Conservation (phyloP, 2,888 invertebrate genomes). For the Flabesymbios commensalis region DNA sequence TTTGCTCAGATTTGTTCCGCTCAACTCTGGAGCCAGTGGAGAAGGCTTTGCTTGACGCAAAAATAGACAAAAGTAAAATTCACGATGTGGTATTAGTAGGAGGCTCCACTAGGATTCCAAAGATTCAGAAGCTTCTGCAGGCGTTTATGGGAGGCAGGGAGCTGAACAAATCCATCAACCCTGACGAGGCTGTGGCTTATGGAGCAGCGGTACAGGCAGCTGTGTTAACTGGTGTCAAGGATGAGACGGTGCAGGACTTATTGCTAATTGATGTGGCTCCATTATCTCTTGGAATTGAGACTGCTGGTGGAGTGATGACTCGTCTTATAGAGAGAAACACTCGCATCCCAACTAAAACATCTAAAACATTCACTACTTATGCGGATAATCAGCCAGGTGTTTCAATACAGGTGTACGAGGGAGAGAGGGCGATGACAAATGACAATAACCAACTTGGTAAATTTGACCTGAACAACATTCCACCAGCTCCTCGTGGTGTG, state of each 20-base stretch:
- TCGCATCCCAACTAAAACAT: constrained; percentile 53
- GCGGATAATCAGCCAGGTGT: constrained; percentile 76
- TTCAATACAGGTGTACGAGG: constrained; percentile 75
- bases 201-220: constrained; percentile 61
- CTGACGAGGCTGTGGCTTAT: constrained; percentile 47
- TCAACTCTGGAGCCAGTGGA: constrained; percentile 77
- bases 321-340: constrained; percentile 47
- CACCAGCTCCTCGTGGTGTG: constrained; percentile 52
- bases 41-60: constrained; percentile 77
- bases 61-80: constrained; percentile 76
- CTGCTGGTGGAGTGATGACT: constrained; percentile 58
- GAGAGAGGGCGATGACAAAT: constrained; percentile 92
- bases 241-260: constrained; percentile 74
- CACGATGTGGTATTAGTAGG: constrained; percentile 82
- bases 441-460: constrained; percentile 74
- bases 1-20: constrained; percentile 59
- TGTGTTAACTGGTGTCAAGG: constrained; percentile 67
- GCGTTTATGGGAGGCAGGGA: constrained; percentile 74
- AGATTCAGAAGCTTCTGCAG: constrained; percentile 52
- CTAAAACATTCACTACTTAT: constrained; percentile 77
- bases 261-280: constrained; percentile 74
- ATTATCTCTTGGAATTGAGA: constrained; percentile 67
- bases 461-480: constrained; percentile 51
- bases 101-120: constrained; percentile 62
- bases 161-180: constrained; percentile 74